These are phyloP conservation scores for Listrodromus nycthemerus DNA, from an alignment of 2,888 invertebrate genomes.

Conservation along the genomic window DNA sequence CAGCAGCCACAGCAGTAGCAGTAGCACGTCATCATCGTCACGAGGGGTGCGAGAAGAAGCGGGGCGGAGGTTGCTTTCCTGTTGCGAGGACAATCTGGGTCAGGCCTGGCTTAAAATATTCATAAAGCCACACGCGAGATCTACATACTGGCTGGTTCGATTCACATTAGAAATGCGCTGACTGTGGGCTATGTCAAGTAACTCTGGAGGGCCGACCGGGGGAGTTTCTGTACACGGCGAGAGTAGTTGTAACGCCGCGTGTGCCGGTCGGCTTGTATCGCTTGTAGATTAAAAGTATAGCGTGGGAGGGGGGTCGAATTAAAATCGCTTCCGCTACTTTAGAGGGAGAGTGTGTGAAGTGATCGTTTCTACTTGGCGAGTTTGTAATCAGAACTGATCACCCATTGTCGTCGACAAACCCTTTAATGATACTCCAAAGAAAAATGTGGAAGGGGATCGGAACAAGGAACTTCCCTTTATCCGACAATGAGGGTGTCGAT, in stretches of 20 bases:
- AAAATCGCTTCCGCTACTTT: conserved; percentile 12
- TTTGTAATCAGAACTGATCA: not conserved
- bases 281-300: not conserved
- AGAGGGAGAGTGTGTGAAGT: not conserved
- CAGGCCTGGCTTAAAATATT: conserved; percentile 82
- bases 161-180: conserved; percentile 81
- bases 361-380: conserved; percentile 5
- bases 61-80: conserved; percentile 71
- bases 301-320: not conserved
- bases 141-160: conserved; percentile 77
- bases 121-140: conserved; percentile 81
- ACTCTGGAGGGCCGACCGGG: conserved; percentile 71
- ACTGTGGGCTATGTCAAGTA: conserved; percentile 77
- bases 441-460: not conserved
- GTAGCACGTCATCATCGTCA: conserved; percentile 43
- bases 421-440: not conserved
- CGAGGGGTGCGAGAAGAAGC: conserved; percentile 34
- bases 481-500: no score
- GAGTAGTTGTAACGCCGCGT: conserved; percentile 59
- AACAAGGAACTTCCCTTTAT: no score
- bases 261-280: conserved; percentile 37
- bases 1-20: conserved; percentile 3
- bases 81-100: conserved; percentile 81
- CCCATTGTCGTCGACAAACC: not conserved
- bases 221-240: conserved; percentile 28